Base-by-base conservation (phyloP, 1,140 invertebrate species). In the Tribolium castaneum region DNA sequence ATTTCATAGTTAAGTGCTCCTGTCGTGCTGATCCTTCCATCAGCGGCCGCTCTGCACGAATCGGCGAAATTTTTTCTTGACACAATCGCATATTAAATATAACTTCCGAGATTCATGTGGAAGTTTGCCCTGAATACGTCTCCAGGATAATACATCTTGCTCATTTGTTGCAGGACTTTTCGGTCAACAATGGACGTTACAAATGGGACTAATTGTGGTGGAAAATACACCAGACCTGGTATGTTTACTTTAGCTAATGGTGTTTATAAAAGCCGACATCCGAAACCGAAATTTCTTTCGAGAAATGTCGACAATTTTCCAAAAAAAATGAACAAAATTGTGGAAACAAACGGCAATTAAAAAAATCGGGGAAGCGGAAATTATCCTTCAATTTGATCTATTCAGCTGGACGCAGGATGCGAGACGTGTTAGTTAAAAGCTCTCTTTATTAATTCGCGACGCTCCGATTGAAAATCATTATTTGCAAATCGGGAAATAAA, bases 241-340 rank as follows among this genome's bases (percentile, higher is more conserved):
- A 35, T 66, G 59, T 66, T 66, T 34, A 66, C 59, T 66, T 14
- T 59, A 34, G 59, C 59, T 66, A 66, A 66, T 66, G 59, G 59
- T 66, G 59, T 66, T 66, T 66, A 35, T 66, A 66, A 66, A 12
- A 39, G 25, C 30, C 9, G 59, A 66, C 25, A 66, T 13, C 6
- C 13, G 59, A 66, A 66, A 66, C 59, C 59, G 6, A 59, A 25
- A 13, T 25, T 22, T 59, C 34, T 66, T 30, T 66, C 34, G 9
- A n/a, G 7, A 13, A 6, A 5, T 3, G 45, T 66, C 59, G 34
- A 59, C 22, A 39, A 66, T 66, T 66, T 66, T 66, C 5, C 2
- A 59, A 30, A 59, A 30, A 59, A 59, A 45, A 45, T 3, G n/a
- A 10, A 6, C 7, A n/a, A 45, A 30, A 30, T 30, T 30, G 25